Conservation (phyloP, 2,888 invertebrate genomes). For the Diarsia rubi region DNA sequence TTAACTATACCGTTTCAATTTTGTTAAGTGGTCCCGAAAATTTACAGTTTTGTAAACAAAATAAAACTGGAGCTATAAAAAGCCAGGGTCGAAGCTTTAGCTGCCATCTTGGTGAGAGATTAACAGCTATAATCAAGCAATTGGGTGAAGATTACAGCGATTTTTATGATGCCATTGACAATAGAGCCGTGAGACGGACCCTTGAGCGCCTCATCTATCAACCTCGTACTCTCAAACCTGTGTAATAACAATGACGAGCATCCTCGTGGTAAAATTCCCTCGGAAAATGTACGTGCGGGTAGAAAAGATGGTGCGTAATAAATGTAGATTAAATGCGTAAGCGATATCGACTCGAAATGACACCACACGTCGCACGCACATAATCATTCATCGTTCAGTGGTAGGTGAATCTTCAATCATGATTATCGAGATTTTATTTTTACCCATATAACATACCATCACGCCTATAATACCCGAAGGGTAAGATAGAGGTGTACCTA, state of each 20-base stretch:
- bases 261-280: constrained; percentile 68
- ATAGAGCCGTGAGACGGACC: constrained; percentile 64
- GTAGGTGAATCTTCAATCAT: constrained; percentile 31
- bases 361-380: constrained; percentile 55
- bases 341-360: constrained; percentile 67
- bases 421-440: constrained; percentile 29
- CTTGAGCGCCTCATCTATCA: constrained; percentile 78
- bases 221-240: constrained; percentile 75
- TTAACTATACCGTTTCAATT: constrained; percentile 83
- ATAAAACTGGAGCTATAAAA: constrained; percentile 86
- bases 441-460: too few relatives aligned
- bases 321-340: constrained; percentile 78
- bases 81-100: constrained; percentile 73
- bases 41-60: constrained; percentile 81
- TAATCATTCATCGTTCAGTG: constrained; percentile 64
- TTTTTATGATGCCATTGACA: constrained; percentile 83
- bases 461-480: too few relatives aligned
- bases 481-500: too few relatives aligned
- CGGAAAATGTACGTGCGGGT: constrained; percentile 67
- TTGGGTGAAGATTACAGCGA: constrained; percentile 87
- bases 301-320: constrained; percentile 70
- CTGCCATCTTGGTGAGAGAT: constrained; percentile 84
- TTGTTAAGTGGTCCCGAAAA: constrained; percentile 85
- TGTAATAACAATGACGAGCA: constrained; percentile 82
- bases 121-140: constrained; percentile 89